Evolutionary conservation across 1,140 invertebrate species (phyloP), one percentile per base, ranked within the genome.

Genomic region (Maconellicoccus hirsutus): DNA sequence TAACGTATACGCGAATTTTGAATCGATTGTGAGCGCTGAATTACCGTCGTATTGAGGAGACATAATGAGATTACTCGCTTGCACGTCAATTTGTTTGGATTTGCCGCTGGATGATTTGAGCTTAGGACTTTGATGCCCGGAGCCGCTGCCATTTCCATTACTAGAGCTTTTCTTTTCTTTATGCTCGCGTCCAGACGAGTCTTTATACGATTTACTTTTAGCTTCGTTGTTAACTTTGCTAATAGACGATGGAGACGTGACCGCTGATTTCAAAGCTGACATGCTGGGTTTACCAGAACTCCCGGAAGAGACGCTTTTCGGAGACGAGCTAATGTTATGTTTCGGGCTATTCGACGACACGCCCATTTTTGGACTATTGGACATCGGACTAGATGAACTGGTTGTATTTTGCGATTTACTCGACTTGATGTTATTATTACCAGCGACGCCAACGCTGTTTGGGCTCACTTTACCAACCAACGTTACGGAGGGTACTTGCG

Each of bases 281-380:
- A 94, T 91, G 75, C 91, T 93, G 0, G 92, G 91, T 77, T 94
- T 94, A 0, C 92, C 90, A 0, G 89, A 87, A 73, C 88, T 80
- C 0, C 19, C 61, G 10, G 82, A 82, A 16, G 88, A 86, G 73
- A 88, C 80, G 0, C 82, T 82, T 19, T 83, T 84, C 72, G 91
- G 89, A 78, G 92, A 92, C 12, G 89, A 88, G 3, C 88, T 90
- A 0, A 86, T 83, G 27, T 87, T 78, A 78, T 87, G 86, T 78
- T 90, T 90, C 0, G 89, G 88, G 76, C 88, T 90, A 75, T 72
- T 72, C 70, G 66, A 75, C 22, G 71, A 29, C 12, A 73, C 70
- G 16, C 71, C 75, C 29, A 74, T 76, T 73, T 77, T 76, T 7
- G 75, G 75, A 72, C 74, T 75, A 38, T 72, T 72, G 22, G 72